Conservation (phyloP, 2,797 vertebrate genomes). For the Labeo calbasu region DNA sequence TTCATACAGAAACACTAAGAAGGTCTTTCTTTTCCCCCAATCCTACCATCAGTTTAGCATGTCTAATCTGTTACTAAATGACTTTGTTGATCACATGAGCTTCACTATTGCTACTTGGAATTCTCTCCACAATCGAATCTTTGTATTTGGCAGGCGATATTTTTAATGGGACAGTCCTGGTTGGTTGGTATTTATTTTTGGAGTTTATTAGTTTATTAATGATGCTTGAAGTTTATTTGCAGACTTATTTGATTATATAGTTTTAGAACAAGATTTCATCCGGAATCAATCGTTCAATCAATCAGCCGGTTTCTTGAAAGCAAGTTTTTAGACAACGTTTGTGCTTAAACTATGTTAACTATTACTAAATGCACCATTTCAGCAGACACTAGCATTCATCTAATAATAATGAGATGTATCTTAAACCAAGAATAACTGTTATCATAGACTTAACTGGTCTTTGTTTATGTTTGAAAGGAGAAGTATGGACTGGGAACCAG, state of each 20-base stretch:
- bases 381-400: not conserved
- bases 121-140: conserved; percentile 64
- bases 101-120: conserved; percentile 61
- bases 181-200: not conserved
- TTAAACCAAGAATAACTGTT: not conserved
- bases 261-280: not conserved
- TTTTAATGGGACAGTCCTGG: conserved; percentile 41
- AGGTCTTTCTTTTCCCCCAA: conserved; percentile 28
- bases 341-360: not conserved
- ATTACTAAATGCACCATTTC: not conserved
- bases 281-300: not conserved
- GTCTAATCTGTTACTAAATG: conserved; percentile 67
- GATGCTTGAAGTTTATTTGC: not conserved
- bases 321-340: not conserved
- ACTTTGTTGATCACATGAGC: conserved; percentile 77
- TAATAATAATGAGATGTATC: not conserved
- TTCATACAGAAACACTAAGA: conserved; percentile 64
- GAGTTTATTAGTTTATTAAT: conserved; percentile 12
- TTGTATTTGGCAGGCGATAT: conserved; percentile 54
- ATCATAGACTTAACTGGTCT: conserved; percentile 48
- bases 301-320: not conserved
- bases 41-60: conserved; percentile 44
- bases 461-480: conserved; percentile 78
- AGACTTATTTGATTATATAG: not conserved
- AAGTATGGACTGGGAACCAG: conserved; percentile 96